Evolutionary conservation across 1,140 invertebrate genomes (phyloP).

Genomic region (Drosophila ambigua): DNA sequence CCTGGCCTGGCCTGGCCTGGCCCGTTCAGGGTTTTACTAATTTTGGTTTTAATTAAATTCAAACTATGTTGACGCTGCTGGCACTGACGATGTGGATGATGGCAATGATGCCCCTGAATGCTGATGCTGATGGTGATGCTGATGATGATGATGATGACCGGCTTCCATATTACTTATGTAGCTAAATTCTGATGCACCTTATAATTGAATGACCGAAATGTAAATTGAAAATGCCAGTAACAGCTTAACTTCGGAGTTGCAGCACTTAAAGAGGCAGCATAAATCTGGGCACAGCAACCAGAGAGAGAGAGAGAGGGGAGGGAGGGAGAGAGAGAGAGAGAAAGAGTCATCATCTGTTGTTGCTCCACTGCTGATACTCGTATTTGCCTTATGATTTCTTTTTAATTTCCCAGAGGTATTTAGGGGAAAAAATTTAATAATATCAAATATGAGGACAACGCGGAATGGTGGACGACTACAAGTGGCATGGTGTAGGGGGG

Average conservation of each 20-base stretch:
- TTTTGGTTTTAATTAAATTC: slow-evolving; percentile 81
- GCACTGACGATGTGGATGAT: slow-evolving; percentile 51
- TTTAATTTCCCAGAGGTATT: slow-evolving; percentile 81
- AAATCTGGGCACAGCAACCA: slow-evolving; percentile 31
- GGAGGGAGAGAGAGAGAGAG: neutral
- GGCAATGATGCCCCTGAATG: slow-evolving; percentile 30
- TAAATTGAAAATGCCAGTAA: slow-evolving; percentile 62
- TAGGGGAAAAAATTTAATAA: slow-evolving; percentile 76
- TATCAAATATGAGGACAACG: slow-evolving; percentile 58
- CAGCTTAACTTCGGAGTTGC: slow-evolving; percentile 25
- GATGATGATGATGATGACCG: slow-evolving; percentile 38
- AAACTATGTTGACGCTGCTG: slow-evolving; percentile 78
- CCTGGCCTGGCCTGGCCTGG: neutral
- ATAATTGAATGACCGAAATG: slow-evolving; percentile 75
- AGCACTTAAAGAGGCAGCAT: slow-evolving; percentile 23
- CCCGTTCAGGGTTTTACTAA: slow-evolving; percentile 60
- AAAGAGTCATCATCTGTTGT: slow-evolving; percentile 37
- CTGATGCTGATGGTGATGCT: neutral
- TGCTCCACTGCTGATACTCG: slow-evolving; percentile 12
- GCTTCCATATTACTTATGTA: slow-evolving; percentile 59
- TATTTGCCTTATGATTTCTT: slow-evolving; percentile 76
- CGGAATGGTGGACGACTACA: neutral
- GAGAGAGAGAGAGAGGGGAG: neutral
- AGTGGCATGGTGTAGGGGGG: neutral
- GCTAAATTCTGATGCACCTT: slow-evolving; percentile 54